Percentiles rank a stretch among this genome's conserved stretches.
Evolutionary conservation across 2,888 invertebrate genomes (phyloP).

Genomic region (Brassicogethes aeneus): DNA sequence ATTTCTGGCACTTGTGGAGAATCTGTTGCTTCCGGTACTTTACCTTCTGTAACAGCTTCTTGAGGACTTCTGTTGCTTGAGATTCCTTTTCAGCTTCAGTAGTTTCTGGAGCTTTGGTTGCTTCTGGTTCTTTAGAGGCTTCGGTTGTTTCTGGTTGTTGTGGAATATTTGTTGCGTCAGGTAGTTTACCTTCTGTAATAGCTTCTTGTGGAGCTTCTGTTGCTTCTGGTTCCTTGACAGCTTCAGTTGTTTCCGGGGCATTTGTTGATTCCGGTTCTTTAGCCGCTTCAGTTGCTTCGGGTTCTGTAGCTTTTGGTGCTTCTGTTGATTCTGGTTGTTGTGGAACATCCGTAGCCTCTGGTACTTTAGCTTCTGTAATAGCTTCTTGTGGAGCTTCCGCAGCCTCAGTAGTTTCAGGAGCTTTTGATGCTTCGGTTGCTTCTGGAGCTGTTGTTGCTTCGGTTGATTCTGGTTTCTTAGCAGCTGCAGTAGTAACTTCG

Average conservation of each 20-base stretch:
- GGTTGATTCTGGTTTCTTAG: conserved; percentile 10
- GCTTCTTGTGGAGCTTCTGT: conserved; percentile 10
- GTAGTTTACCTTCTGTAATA: neutral
- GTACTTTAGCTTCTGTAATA: conserved; percentile 7
- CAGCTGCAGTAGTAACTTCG: conserved; percentile 10
- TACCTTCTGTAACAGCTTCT: conserved; percentile 9
- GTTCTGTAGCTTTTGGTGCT: conserved; percentile 6
- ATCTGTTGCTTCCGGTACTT: conserved; percentile 3
- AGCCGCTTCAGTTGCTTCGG: conserved; percentile 6
- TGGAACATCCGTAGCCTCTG: conserved; percentile 9
- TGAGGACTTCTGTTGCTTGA: conserved; percentile 12
- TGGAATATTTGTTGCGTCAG: too few relatives aligned
- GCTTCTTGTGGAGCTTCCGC: conserved; percentile 5
- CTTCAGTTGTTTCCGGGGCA: conserved; percentile 12
- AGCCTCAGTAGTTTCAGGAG: conserved; percentile 4
- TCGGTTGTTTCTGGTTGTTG: neutral
- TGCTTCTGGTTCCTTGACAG: conserved; percentile 9
- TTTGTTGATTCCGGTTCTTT: conserved; percentile 9
- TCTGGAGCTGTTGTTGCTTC: conserved; percentile 5
- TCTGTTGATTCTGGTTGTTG: conserved; percentile 3
- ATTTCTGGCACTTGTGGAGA: conserved; percentile 1
- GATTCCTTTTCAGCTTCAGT: conserved; percentile 6
- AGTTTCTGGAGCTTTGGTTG: conserved; percentile 8
- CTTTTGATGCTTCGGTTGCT: conserved; percentile 5
- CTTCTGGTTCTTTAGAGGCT: conserved; percentile 1